These are phyloP conservation scores for Craterocephalus amniculus DNA, from an alignment of 2,797 vertebrate species.

Conservation along the genomic window DNA sequence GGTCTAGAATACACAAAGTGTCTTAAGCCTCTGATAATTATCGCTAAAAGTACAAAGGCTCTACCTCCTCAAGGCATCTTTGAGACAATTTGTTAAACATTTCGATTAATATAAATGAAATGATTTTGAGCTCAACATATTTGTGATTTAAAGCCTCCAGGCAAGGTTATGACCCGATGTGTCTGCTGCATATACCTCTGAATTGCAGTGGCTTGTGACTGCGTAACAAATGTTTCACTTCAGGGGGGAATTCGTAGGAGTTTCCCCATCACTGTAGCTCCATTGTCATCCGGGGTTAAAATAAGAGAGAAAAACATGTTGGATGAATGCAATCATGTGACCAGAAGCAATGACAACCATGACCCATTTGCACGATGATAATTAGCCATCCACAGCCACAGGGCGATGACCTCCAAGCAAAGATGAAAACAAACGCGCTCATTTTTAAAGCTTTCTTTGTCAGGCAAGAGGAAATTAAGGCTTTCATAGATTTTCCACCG, in stretches of 20 bases:
- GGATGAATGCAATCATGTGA: slow-evolving; percentile 75
- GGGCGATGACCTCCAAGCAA: slow-evolving; percentile 70
- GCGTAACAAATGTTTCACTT: slow-evolving; percentile 50
- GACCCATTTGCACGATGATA: slow-evolving; percentile 72
- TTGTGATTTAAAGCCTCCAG: slow-evolving; percentile 18
- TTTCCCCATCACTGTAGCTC: slow-evolving; percentile 53
- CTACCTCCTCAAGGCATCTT: not conserved
- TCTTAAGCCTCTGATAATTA: not conserved
- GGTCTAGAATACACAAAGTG: not conserved
- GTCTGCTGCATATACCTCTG: not conserved
- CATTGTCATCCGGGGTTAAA: slow-evolving; percentile 53
- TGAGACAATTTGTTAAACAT: not conserved
- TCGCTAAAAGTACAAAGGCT: not conserved
- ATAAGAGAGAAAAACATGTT: slow-evolving; percentile 55
- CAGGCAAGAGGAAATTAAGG: slow-evolving; percentile 12
- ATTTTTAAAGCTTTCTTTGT: slow-evolving; percentile 64
- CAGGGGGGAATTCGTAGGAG: slow-evolving; percentile 54
- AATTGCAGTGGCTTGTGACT: slow-evolving; percentile 57
- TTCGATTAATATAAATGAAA: not conserved
- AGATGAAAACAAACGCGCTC: slow-evolving; percentile 47
- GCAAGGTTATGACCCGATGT: slow-evolving; percentile 11
- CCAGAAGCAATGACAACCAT: slow-evolving; percentile 73
- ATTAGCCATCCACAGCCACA: slow-evolving; percentile 68
- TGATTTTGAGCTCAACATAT: not conserved
- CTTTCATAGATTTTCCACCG: not conserved